A percentile compares a stretch with the other conserved stretches of the same genome.
Conservation (phyloP, 2,888 invertebrate genomes). For the Hydrotaea cyrtoneurina region DNA sequence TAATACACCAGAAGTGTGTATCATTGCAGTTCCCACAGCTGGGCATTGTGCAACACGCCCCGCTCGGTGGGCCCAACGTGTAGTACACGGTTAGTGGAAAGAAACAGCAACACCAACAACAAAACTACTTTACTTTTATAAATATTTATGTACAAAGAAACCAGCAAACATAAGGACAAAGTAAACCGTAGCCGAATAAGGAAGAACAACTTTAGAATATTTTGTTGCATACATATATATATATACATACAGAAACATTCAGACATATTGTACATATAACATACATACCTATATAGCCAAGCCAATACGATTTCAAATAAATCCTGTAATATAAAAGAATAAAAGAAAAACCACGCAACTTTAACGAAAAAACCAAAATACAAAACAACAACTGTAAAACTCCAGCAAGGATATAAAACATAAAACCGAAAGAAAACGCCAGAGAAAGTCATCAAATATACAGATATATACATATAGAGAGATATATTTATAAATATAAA, state of each 20-base stretch:
- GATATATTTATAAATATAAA: conserved; percentile 42
- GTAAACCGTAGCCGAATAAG: not conserved
- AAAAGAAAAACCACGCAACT: not conserved
- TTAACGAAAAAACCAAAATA: no score
- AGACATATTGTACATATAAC: conserved; percentile 38
- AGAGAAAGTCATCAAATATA: conserved; percentile 22
- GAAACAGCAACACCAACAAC: conserved; percentile 40
- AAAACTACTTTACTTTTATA: conserved; percentile 54
- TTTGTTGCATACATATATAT: conserved; percentile 22
- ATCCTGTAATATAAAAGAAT: conserved; percentile 4
- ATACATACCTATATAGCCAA: not conserved
- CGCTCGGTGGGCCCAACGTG: conserved; percentile 9
- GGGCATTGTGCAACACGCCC: not conserved
- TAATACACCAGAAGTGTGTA: not conserved
- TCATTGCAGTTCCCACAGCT: not conserved
- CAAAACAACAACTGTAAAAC: conserved; percentile 3
- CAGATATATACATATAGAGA: conserved; percentile 24
- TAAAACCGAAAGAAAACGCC: conserved; percentile 39
- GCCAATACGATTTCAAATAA: conserved; percentile 1
- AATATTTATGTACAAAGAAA: conserved; percentile 71
- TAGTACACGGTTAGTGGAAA: not conserved
- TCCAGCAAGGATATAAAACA: conserved; percentile 12
- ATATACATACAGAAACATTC: not conserved
- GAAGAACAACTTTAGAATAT: conserved; percentile 7
- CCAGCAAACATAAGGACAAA: conserved; percentile 3